Conservation (phyloP, 2,888 invertebrate species). For the Limnephilus rhombicus region DNA sequence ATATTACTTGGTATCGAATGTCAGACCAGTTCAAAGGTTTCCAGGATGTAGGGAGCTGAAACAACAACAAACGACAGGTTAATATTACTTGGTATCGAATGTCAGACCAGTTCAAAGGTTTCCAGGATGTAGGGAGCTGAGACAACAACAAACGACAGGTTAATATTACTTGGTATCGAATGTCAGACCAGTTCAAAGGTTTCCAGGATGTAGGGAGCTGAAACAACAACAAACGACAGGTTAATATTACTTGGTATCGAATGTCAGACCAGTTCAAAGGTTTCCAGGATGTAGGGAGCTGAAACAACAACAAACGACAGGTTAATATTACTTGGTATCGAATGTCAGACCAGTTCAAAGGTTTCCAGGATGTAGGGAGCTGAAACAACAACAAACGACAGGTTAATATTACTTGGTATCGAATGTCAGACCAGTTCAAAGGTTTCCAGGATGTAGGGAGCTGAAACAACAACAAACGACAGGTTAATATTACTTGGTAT, state of each 20-base stretch:
- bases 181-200: slow-evolving; percentile 49
- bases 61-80: slow-evolving; percentile 68
- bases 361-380: slow-evolving; percentile 73
- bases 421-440: slow-evolving; percentile 45
- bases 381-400: slow-evolving; percentile 70
- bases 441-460: slow-evolving; percentile 72
- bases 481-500: background rate
- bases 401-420: background rate
- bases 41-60: slow-evolving; percentile 74
- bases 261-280: slow-evolving; percentile 46
- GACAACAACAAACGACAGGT: slow-evolving; percentile 68
- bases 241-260: slow-evolving; percentile 1
- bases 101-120: slow-evolving; percentile 49
- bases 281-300: slow-evolving; percentile 74
- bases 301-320: slow-evolving; percentile 69
- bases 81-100: background rate
- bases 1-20: background rate
- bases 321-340: slow-evolving; percentile 6
- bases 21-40: slow-evolving; percentile 65
- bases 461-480: slow-evolving; percentile 71
- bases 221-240: slow-evolving; percentile 68
- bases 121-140: slow-evolving; percentile 75
- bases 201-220: slow-evolving; percentile 75
- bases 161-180: background rate
- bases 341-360: slow-evolving; percentile 42